These are phyloP conservation scores for Gymnobelideus leadbeateri DNA, from an alignment of 2,113 vertebrate genomes.

Conservation along the genomic window DNA sequence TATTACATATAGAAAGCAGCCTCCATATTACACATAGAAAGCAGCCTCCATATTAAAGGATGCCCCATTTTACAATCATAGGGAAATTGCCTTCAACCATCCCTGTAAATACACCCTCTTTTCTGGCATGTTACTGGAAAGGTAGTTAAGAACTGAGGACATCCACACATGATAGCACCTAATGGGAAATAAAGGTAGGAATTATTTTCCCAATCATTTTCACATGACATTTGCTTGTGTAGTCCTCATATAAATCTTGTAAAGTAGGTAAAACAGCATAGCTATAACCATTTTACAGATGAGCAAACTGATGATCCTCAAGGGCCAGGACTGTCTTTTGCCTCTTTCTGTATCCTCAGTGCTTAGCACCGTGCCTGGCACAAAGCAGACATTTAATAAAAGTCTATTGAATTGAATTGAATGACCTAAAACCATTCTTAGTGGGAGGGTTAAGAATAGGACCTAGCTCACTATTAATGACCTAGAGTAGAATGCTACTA, in stretches of 20 bases:
- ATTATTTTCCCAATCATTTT: background rate
- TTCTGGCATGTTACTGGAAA: background rate
- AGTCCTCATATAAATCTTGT: background rate
- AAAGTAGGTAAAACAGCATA: background rate
- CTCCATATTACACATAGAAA: background rate
- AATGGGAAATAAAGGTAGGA: background rate
- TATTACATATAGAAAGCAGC: background rate
- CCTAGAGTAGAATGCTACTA: background rate
- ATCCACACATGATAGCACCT: background rate
- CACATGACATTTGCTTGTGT: background rate
- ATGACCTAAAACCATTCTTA: background rate
- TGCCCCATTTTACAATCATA: background rate
- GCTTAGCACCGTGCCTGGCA: background rate
- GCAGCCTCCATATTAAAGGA: background rate
- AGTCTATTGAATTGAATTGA: background rate
- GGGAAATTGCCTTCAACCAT: background rate
- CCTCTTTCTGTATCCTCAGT: background rate
- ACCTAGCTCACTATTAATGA: background rate
- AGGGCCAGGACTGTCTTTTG: background rate
- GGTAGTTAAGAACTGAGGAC: background rate
- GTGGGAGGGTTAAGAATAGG: background rate
- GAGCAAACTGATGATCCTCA: background rate
- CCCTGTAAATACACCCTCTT: background rate
- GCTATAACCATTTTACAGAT: background rate
- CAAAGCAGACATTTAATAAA: background rate